phyloP scores from a whole-genome alignment of 2,797 vertebrate genomes.

The Cynodonichthys magdalenae region DNA sequence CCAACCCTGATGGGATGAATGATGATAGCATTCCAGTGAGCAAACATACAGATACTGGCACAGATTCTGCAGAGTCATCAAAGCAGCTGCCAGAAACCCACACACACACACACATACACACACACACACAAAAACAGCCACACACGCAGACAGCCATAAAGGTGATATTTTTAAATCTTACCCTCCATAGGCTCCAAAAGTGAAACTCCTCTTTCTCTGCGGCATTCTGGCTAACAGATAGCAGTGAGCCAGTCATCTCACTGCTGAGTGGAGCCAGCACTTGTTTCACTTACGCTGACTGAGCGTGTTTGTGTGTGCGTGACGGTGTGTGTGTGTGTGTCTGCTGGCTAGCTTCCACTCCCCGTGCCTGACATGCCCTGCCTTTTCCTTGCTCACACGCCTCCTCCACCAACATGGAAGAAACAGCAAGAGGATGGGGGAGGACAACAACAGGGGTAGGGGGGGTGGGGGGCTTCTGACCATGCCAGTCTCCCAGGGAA shows the following conservation, averaged over 20 bases:
- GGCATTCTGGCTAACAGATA: constrained; percentile 77
- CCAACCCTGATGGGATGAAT: constrained; percentile 13
- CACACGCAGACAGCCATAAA: constrained; percentile 17
- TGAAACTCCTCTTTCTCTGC: constrained; percentile 88
- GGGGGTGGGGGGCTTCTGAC: constrained; percentile 56
- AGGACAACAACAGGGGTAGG: constrained; percentile 21
- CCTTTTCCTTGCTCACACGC: constrained; percentile 65
- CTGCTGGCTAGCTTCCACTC: constrained; percentile 66
- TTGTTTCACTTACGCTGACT: constrained; percentile 77
- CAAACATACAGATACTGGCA: constrained; percentile 40
- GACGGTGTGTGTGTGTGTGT: constrained; percentile 43
- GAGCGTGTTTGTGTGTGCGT: constrained; percentile 63
- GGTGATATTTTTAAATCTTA: constrained; percentile 65
- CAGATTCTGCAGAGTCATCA: constrained; percentile 66
- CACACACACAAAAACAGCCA: constrained; percentile 8
- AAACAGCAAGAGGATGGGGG: constrained; percentile 47
- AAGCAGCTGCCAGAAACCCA: constrained; percentile 41
- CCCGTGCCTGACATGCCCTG: constrained; percentile 59
- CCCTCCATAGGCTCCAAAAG: constrained; percentile 88
- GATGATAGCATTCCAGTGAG: constrained; percentile 15
- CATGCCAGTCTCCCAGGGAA: constrained; percentile 66
- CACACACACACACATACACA: constrained; percentile 16
- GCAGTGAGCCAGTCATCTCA: constrained; percentile 67
- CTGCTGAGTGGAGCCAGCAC: constrained; percentile 71
- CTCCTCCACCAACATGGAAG: constrained; percentile 63